These are phyloP conservation scores for Aphrophora alni DNA, from an alignment of 2,888 invertebrate genomes.

Conservation along the genomic window DNA sequence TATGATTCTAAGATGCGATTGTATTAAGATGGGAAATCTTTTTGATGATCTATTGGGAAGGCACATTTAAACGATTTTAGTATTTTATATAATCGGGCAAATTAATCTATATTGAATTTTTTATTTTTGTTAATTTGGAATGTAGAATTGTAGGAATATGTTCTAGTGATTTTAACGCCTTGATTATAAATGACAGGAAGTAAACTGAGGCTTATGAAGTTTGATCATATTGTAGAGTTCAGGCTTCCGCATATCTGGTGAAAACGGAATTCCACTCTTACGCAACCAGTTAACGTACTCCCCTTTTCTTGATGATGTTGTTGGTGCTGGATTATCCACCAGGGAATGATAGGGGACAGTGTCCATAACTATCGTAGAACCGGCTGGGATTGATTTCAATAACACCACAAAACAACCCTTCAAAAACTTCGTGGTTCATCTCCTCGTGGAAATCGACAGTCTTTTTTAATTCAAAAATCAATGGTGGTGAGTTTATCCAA, in stretches of 20 bases:
- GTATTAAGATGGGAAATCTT: too few species aligned
- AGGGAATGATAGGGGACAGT: constrained; percentile 21
- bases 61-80: too few species aligned
- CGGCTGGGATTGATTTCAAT: not conserved
- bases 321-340: not conserved
- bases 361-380: constrained; percentile 23
- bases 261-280: not conserved
- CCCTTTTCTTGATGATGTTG: not conserved
- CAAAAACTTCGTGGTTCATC: constrained; percentile 14
- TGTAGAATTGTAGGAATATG: too few species aligned
- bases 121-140: too few species aligned
- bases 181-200: not conserved
- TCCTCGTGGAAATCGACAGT: not conserved
- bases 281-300: not conserved
- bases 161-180: too few species aligned
- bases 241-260: not conserved
- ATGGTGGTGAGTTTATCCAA: constrained; percentile 18
- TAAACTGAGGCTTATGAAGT: not conserved
- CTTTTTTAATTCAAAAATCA: constrained; percentile 16
- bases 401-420: constrained; percentile 16
- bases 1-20: too few species aligned
- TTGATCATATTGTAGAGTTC: not conserved
- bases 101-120: too few species aligned
- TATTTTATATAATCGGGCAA: too few species aligned
- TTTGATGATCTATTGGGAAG: too few species aligned